Evolutionary conservation across 2,113 vertebrate genomes (phyloP), one percentile per base, ranked within the genome.

Genomic region (Rhinichthys klamathensis): DNA sequence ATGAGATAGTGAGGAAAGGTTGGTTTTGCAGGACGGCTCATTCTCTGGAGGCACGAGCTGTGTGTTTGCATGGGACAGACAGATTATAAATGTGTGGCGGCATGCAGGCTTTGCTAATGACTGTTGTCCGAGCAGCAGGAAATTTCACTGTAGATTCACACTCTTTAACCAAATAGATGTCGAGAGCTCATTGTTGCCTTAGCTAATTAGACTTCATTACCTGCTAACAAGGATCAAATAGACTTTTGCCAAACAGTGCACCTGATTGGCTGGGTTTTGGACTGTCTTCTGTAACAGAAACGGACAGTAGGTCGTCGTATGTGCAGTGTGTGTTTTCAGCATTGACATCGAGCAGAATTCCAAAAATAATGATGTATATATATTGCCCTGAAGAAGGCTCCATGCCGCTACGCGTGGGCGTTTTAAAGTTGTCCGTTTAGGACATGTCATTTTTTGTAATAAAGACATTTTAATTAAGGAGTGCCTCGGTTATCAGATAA

Each of bases 111-210:
- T 49, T 84, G 79, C 74, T 89, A 86, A 89, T 89, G 83, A 87
- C 82, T 84, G 75, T 83, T 73, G 78, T 60, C 72, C 25, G 74
- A 88, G n/a, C 85, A 80, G 86, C 82, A 75, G 82, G 82, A 74
- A 60, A 69, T 79, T 82, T 87, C 83, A 60, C 41, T 79, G 77
- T 80, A 67, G 35, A 80, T 65, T 79, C 80, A 87, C 85, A 84
- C 79, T 69, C 82, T 88, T 85, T 87, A 83, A 89, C 87, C 85
- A 85, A 89, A 85, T 79, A 90, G 82, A 85, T 85, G 85, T 84
- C 76, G 80, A 89, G 58, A 86, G 87, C 60, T 83, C 44, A 79
- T 80, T 38, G 25, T 85, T 76, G 75, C 82, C 70, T 82, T 88
- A 60, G 75, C 84, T 87, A 87, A 87, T 89, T 83, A 88, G 30